These are phyloP conservation scores for Hemichromis elongatus DNA, from an alignment of 2,113 vertebrate genomes.

Conservation along the genomic window DNA sequence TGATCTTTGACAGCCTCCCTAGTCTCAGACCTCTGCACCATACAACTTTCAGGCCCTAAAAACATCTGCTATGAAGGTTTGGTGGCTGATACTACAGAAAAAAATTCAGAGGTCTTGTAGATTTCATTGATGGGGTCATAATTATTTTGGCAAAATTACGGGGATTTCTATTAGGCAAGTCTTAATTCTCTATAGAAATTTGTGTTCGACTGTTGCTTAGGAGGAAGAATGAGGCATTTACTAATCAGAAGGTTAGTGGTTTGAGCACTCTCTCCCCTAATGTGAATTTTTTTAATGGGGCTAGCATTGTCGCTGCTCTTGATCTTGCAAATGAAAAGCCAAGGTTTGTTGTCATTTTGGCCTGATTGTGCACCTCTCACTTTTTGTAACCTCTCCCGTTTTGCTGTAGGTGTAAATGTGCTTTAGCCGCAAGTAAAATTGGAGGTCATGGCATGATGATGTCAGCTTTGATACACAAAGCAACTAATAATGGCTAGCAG, in stretches of 20 bases:
- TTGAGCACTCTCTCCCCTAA: background rate
- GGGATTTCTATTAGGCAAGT: background rate
- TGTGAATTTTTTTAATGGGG: rapidly evolving
- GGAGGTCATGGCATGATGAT: background rate
- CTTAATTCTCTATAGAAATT: background rate
- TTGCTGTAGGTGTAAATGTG: background rate
- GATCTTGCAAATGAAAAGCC: background rate
- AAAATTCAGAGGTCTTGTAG: background rate
- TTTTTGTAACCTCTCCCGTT: background rate
- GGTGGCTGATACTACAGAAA: background rate
- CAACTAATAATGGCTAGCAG: background rate
- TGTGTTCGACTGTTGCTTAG: background rate
- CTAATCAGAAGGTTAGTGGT: background rate
- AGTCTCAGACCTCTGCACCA: background rate
- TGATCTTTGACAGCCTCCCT: no score
- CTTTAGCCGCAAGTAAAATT: background rate
- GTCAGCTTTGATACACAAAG: background rate
- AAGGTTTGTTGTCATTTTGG: background rate
- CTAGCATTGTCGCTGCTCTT: background rate
- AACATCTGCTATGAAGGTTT: background rate
- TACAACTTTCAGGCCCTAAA: no score
- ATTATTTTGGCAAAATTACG: background rate
- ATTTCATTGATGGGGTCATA: background rate
- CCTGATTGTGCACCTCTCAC: background rate
- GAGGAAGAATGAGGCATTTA: background rate